Conservation (phyloP, 2,888 invertebrate species). For the Merodon equestris region DNA sequence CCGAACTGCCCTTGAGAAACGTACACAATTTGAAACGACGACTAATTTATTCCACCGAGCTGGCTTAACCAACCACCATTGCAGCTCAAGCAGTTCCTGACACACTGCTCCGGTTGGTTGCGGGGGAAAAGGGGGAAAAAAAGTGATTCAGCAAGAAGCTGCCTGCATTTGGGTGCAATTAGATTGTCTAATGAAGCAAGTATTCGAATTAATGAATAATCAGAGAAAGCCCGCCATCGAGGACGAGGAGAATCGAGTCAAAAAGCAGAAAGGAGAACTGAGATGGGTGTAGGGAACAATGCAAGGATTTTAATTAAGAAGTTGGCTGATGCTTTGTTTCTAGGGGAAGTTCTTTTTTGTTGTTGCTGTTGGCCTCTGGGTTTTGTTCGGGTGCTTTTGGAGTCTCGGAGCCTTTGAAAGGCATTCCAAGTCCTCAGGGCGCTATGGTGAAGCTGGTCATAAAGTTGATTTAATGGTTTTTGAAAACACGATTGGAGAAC, state of each 20-base stretch:
- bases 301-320: slow-evolving; percentile 24
- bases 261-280: background rate
- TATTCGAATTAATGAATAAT: slow-evolving; percentile 52
- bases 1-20: background rate
- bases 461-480: too few species aligned
- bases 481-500: too few species aligned
- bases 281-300: background rate
- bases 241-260: slow-evolving; percentile 2
- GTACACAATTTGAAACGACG: background rate
- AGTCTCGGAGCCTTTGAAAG: too few species aligned
- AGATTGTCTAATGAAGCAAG: slow-evolving; percentile 55
- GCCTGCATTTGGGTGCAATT: slow-evolving; percentile 44
- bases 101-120: too few species aligned
- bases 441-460: too few species aligned
- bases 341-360: too few species aligned
- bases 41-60: background rate
- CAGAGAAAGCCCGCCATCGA: background rate
- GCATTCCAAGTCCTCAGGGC: too few species aligned
- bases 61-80: background rate
- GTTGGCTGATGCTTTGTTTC: background rate
- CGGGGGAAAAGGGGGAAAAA: background rate
- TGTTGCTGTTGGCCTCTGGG: too few species aligned
- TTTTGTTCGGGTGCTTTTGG: too few species aligned
- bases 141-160: background rate
- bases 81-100: background rate